Base-by-base conservation (phyloP, 2,113 vertebrate genomes). In the Shinisaurus crocodilurus region DNA sequence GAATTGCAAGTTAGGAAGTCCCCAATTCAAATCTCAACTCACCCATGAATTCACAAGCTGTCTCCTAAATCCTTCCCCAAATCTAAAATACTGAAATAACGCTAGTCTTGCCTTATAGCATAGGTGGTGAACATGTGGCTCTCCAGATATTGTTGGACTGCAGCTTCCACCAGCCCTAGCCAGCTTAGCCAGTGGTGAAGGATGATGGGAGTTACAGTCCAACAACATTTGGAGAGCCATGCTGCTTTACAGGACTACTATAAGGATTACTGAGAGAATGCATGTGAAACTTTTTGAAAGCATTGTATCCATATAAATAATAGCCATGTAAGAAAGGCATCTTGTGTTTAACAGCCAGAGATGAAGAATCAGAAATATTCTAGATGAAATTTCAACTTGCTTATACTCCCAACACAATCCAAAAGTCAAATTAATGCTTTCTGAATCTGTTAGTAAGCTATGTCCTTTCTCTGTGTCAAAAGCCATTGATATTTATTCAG, bases 321-420 rank as follows among this genome's bases (percentile, higher is more conserved):
- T 65, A 72, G 25, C 40, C 25, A 16, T 76, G 3, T 43, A 60
- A 34, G 54, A 65, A 87, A 82, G 43, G 12, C 32, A 16, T n/a
- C 76, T 88, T 67, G 29, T 67, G 13, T 43, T 34, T 43, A 82
- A 54, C 27, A 74, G 18, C 57, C 48, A 85, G 34, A 77, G 12
- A 48, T 87, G 43, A 45, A 76, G 77, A 67, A 76, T 81, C 45
- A 85, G 63, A n/a, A 87, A 32, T 88, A 15, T 79, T 80, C 72
- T 18, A 76, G 6, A 43, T 6, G 32, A 77, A 70, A 87, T 82
- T 74, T 87, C 67, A 90, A 94, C 72, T 75, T 45, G 0, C 4
- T 15, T 88, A 75, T 83, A 18, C 89, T 81, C 65, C 0, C 37
- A 85, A 9, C 45, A 10, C 7, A 45, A 75, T 5, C 32, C 2